phyloP scores from a whole-genome alignment of 2,888 invertebrate genomes.

The Emmelina monodactyla region DNA sequence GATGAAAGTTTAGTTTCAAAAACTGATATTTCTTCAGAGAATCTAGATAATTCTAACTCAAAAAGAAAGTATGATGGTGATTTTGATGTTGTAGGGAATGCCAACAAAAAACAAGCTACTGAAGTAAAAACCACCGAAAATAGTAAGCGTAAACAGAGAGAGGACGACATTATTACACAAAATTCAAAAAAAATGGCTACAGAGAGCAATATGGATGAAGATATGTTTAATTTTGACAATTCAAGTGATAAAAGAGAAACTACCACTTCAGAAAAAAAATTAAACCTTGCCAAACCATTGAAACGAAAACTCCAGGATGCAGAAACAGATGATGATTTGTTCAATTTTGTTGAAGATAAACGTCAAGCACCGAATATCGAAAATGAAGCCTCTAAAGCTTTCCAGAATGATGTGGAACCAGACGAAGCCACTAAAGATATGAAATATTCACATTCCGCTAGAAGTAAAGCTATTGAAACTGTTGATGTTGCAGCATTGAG shows the following conservation, averaged over 20 bases:
- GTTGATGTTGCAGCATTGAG: slow-evolving; percentile 35
- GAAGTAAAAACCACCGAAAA: slow-evolving; percentile 19
- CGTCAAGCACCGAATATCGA: no score
- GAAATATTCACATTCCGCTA: slow-evolving; percentile 7
- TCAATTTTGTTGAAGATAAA: slow-evolving; percentile 43
- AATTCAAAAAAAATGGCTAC: slow-evolving; percentile 38
- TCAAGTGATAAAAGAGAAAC: slow-evolving; percentile 17
- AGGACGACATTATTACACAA: slow-evolving; percentile 18
- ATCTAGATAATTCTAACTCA: slow-evolving; percentile 10
- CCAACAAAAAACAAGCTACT: slow-evolving; percentile 34
- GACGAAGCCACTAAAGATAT: slow-evolving; percentile 12
- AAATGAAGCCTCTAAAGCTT: slow-evolving; percentile 13
- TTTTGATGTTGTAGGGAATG: slow-evolving; percentile 24
- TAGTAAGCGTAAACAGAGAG: slow-evolving; percentile 29
- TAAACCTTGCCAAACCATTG: slow-evolving; percentile 38
- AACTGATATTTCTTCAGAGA: no score
- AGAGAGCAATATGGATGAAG: slow-evolving; percentile 26
- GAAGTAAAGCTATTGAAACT: slow-evolving; percentile 11
- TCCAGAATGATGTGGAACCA: slow-evolving; percentile 16
- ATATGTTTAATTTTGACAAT: slow-evolving; percentile 41
- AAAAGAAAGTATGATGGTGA: slow-evolving; percentile 42
- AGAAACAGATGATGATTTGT: slow-evolving; percentile 36
- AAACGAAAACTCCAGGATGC: slow-evolving; percentile 34
- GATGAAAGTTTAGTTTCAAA: slow-evolving; percentile 39
- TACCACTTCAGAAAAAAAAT: slow-evolving; percentile 23